phyloP scores from a whole-genome alignment of 2,888 invertebrate species.

The Hetaerina titia region DNA sequence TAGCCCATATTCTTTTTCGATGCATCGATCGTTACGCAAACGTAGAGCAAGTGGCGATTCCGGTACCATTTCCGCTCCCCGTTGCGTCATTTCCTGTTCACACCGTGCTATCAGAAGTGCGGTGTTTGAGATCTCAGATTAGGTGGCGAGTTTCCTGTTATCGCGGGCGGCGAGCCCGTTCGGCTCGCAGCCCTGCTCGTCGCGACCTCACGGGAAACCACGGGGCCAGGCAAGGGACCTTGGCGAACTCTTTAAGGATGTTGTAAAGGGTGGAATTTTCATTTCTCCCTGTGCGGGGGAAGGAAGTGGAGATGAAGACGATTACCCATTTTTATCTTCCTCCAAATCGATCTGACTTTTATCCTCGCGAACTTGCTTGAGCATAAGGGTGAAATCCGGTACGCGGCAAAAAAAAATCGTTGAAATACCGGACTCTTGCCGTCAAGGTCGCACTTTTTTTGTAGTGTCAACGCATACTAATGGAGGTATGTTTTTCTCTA shows the following conservation, averaged over 20 bases:
- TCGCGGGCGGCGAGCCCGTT: background rate
- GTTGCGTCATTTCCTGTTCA: slow-evolving; percentile 19
- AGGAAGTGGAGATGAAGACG: background rate
- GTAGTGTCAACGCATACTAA: background rate
- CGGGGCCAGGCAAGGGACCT: background rate
- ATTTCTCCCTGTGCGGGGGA: background rate
- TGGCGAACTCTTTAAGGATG: background rate
- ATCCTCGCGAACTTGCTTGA: background rate
- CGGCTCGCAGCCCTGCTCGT: background rate
- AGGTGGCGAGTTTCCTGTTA: background rate
- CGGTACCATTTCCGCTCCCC: background rate
- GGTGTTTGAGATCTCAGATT: slow-evolving; percentile 14
- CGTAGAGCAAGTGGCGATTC: background rate
- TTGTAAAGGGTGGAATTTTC: background rate
- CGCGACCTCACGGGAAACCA: background rate
- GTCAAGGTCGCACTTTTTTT: background rate
- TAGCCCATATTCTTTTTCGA: background rate
- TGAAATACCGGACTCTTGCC: background rate
- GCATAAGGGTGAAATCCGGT: background rate
- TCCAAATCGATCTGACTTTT: background rate
- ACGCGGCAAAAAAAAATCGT: background rate
- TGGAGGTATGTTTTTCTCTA: background rate
- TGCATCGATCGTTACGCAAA: background rate
- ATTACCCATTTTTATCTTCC: background rate
- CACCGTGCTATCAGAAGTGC: background rate